These are phyloP conservation scores for Apotomis turbidana DNA, from an alignment of 2,888 invertebrate species.

Conservation along the genomic window DNA sequence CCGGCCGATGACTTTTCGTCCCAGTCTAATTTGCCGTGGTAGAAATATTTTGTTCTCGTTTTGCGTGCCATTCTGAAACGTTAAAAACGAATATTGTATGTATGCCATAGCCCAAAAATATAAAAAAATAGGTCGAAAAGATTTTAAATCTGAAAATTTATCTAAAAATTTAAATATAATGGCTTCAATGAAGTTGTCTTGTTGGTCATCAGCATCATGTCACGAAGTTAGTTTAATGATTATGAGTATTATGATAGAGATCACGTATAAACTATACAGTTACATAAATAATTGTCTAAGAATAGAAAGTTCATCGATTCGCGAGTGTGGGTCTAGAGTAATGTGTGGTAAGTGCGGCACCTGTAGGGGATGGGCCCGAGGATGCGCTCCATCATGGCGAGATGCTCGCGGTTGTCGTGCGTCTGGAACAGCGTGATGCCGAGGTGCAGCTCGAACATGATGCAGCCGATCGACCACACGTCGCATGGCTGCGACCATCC, in stretches of 20 bases:
- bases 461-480: constrained; percentile 99
- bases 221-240: too few relatives aligned
- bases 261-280: too few relatives aligned
- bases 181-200: too few relatives aligned
- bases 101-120: neutral
- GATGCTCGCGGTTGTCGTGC: constrained; percentile 99
- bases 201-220: too few relatives aligned
- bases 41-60: constrained; percentile 99
- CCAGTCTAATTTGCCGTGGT: constrained; percentile 99
- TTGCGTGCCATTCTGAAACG: constrained; percentile 91
- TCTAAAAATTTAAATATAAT: too few relatives aligned
- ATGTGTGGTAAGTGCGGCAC: constrained; percentile 69
- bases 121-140: neutral
- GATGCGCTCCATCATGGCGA: constrained; percentile 99
- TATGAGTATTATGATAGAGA: too few relatives aligned
- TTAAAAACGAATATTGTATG: constrained; percentile 39
- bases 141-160: too few relatives aligned
- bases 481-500: constrained; percentile 99
- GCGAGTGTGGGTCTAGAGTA: neutral
- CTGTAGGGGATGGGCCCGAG: constrained; percentile 98
- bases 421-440: constrained; percentile 99
- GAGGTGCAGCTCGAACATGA: constrained; percentile 98
- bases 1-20: constrained; percentile 98
- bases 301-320: too few relatives aligned
- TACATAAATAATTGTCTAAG: too few relatives aligned